phyloP scores from a whole-genome alignment of 1,140 invertebrate species.

The Aphis gossypii region DNA sequence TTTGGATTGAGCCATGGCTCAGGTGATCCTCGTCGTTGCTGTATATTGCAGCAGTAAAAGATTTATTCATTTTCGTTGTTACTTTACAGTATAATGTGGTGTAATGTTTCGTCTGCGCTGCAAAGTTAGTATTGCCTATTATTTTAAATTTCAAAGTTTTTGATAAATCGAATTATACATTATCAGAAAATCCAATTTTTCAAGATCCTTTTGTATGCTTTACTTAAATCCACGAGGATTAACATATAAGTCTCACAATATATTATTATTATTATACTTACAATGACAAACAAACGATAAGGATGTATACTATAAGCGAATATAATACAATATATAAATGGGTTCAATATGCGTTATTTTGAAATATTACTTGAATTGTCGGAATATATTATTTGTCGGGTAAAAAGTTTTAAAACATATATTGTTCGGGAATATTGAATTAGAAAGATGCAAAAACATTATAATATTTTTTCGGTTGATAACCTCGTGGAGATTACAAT shows the following conservation, averaged over 20 bases:
- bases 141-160: slow-evolving; percentile 22
- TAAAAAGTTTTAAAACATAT: neutral
- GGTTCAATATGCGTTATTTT: neutral
- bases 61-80: neutral
- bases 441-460: neutral
- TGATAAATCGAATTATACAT: neutral
- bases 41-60: too few relatives aligned
- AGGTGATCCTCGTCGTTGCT: neutral
- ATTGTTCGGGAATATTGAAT: too few relatives aligned
- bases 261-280: neutral
- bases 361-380: neutral
- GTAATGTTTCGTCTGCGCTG: neutral
- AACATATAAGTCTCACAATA: neutral
- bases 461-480: neutral
- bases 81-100: neutral
- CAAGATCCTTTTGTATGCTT: neutral
- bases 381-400: neutral
- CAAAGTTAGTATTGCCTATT: neutral
- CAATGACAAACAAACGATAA: neutral
- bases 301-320: neutral
- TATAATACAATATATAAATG: neutral
- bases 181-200: neutral
- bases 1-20: neutral
- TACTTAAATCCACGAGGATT: neutral
- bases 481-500: neutral